Percentiles rank a stretch among this genome's conserved stretches.
These are phyloP conservation scores for Nycticebus coucang DNA, from an alignment of 2,113 vertebrate genomes.

Conservation along the genomic window DNA sequence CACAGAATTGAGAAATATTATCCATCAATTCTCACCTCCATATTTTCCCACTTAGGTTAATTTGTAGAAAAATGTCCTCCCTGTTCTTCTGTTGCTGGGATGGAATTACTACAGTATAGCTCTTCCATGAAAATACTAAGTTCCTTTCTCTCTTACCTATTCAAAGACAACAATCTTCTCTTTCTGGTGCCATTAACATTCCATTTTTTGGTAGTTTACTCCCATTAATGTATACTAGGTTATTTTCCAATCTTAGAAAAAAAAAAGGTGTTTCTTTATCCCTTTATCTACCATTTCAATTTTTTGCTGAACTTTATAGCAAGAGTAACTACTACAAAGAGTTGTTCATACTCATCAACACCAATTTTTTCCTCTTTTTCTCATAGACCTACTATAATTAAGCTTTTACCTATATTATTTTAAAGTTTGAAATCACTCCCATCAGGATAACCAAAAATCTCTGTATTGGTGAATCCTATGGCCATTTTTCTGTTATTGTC, in stretches of 20 bases:
- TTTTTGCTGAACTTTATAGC: neutral
- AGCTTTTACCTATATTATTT: neutral
- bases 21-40: neutral
- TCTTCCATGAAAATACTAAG: neutral
- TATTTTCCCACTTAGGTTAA: neutral
- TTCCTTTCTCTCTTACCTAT: neutral
- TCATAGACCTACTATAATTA: neutral
- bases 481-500: neutral
- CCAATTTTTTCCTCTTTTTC: neutral
- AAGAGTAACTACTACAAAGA: neutral
- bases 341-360: neutral
- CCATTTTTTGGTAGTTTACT: neutral
- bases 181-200: neutral
- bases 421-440: neutral
- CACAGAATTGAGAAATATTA: neutral
- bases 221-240: neutral
- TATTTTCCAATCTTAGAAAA: neutral
- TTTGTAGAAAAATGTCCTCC: neutral
- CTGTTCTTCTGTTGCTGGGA: neutral
- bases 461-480: neutral
- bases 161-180: neutral
- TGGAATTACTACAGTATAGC: neutral
- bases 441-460: neutral
- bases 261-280: neutral
- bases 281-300: neutral